Evolutionary conservation across 2,888 invertebrate genomes (phyloP), one percentile per base, ranked within the genome.

Genomic region (Drosophila fungiperda): DNA sequence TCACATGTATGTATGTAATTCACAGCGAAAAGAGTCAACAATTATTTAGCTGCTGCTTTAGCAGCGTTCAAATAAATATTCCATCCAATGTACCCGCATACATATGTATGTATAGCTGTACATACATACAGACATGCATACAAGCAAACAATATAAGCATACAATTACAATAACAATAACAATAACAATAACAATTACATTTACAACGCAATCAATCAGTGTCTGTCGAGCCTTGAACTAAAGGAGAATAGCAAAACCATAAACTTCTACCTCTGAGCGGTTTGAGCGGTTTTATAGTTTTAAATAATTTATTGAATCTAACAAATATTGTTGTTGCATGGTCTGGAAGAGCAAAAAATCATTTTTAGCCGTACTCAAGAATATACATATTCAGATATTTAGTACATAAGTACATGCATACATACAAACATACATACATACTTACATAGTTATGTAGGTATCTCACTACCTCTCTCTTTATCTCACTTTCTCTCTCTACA

Each of bases 211-310:
- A 68, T 38, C 60, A 57, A 68, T 38, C 64, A 57, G 64, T 68
- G 73, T 60, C 63, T 61, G 61, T 49, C 36, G 49, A 61, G 71
- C 62, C 62, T 57, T 45, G 33, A 36, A 45, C 17, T 17, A 49
- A 2, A 54, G 60, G 69, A 54, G 26, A 57, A 65, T 49, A 60
- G 42, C 48, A 60, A 53, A 62, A 72, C 60, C 62, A 76, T 79
- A 66, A 68, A 45, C 23, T 50, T 64, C 78, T 74, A 78, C 78
- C 79, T 79, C 79, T 73, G 29, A 29, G 29, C 29, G 68, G 61
- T 76, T 53, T 57, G 60, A 73, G 80, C 79, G 73, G 73, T 68
- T 80, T 78, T 57, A 60, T 68, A 80, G 61, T 53, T 80, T 67
- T 67, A 69, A 76, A 68, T 76, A 61, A 76, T 73, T 78, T 79